Evolutionary conservation across 1,140 invertebrate species (phyloP).

Genomic region (Geopemphigus sp.): DNA sequence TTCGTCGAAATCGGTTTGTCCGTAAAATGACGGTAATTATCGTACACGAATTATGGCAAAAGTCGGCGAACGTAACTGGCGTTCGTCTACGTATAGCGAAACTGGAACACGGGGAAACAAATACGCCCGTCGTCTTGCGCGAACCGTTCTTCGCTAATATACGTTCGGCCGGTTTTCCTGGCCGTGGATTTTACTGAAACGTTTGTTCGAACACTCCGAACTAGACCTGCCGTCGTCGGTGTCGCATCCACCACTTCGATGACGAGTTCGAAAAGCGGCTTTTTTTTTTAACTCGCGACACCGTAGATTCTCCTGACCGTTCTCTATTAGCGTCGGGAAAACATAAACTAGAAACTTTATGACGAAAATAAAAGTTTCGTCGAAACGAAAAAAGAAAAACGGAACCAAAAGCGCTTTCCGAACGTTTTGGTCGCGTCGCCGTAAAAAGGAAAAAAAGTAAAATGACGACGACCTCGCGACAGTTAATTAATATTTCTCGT

Average conservation of each 20-base stretch:
- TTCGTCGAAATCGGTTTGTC: too few relatives aligned
- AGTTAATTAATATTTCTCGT: slow-evolving; percentile 27
- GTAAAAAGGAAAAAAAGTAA: not conserved
- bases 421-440: not conserved
- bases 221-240: too few relatives aligned
- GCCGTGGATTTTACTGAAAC: too few relatives aligned
- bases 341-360: not conserved
- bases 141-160: too few relatives aligned
- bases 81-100: too few relatives aligned
- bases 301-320: not conserved
- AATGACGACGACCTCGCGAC: not conserved
- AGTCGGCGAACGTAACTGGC: not conserved
- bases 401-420: not conserved
- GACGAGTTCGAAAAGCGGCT: too few relatives aligned
- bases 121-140: too few relatives aligned
- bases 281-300: not conserved
- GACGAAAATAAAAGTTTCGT: not conserved
- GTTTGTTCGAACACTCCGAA: too few relatives aligned
- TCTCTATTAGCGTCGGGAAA: not conserved
- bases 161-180: too few relatives aligned
- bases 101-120: too few relatives aligned
- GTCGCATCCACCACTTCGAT: too few relatives aligned
- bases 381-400: not conserved
- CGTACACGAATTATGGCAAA: not conserved
- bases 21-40: not conserved